Evolutionary conservation across 1,140 invertebrate genomes (phyloP), one percentile per base, ranked within the genome.

Genomic region (Megalopta genalis): DNA sequence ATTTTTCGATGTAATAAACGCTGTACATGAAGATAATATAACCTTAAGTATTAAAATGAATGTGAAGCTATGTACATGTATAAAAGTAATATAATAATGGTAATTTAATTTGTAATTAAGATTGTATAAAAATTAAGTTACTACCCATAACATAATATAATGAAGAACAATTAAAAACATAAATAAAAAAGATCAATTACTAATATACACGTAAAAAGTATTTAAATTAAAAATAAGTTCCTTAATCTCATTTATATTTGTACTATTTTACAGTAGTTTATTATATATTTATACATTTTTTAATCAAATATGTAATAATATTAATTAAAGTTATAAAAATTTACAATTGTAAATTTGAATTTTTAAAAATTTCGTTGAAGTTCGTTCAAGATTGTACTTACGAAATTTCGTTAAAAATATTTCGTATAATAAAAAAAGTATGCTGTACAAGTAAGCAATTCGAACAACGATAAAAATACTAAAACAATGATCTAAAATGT

Each of bases 1-100:
- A 76, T 69, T 52, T n/a, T 21, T 80, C 16, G 80, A 83, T 39
- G 23, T 16, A 10, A 46, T 37, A 46, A 10, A 54, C 42, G 21
- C n/a, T 46, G 18, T 37, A 18, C 23, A 59, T 23, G 14, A 25
- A 73, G 46, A 18, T 57, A 57, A 12, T 78, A 57, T 10, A 52
- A 49, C n/a, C 6, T 8, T 46, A 60, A 73, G n/a, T 25, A 66
- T 27, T 57, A 59, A 42, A 10, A 72, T 9, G 71, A 42, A 32
- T 57, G 54, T 57, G n/a, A 49, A 8, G 49, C 21, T 46, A 27
- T 57, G 37, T 66, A 65, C 27, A 66, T 37, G 14, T 63, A 46
- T 8, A 69, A 32, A 42, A 9, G 46, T 32, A 63, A 25, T 27
- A 32, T 67, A 76, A 46, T 59, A 67, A 65, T 63, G 52, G 16